Evolutionary conservation across 1,140 invertebrate species (phyloP).

Genomic region (Andrena cerasifolii): DNA sequence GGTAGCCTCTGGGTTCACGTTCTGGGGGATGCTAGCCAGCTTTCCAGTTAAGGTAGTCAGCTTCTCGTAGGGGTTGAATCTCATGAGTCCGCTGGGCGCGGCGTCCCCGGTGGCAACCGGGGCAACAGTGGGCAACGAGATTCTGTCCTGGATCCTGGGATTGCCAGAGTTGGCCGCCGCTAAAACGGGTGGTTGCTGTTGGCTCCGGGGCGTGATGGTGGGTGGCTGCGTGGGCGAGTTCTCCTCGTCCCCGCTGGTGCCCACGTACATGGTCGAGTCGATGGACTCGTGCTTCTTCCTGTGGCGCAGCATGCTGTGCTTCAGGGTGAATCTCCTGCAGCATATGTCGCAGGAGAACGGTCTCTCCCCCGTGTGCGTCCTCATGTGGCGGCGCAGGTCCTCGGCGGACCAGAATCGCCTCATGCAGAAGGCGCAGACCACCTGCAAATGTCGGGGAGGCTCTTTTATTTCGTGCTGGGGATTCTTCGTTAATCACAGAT

Average conservation of each 20-base stretch:
- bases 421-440: constrained; percentile 95
- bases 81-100: constrained; percentile 73
- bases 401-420: constrained; percentile 97
- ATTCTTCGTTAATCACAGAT: constrained; percentile 5
- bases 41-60: constrained; percentile 82
- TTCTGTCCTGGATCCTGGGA: constrained; percentile 68
- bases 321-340: constrained; percentile 92
- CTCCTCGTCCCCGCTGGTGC: constrained; percentile 81
- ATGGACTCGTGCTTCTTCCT: constrained; percentile 90
- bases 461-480: constrained; percentile 7
- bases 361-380: constrained; percentile 92
- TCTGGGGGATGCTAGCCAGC: constrained; percentile 80
- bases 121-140: constrained; percentile 75
- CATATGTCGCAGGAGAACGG: constrained; percentile 92
- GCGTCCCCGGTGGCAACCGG: constrained; percentile 76
- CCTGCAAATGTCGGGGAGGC: constrained; percentile 79
- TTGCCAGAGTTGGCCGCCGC: constrained; percentile 58
- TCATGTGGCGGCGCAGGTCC: constrained; percentile 95
- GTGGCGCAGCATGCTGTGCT: constrained; percentile 96
- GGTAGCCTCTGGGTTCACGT: constrained; percentile 73
- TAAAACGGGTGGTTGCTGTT: constrained; percentile 67
- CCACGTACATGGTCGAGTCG: constrained; percentile 74
- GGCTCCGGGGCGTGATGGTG: constrained; percentile 80
- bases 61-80: constrained; percentile 78
- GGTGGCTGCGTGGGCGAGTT: constrained; percentile 75